Conservation (phyloP, 2,797 vertebrate species). For the Amphiprion clarkii region DNA sequence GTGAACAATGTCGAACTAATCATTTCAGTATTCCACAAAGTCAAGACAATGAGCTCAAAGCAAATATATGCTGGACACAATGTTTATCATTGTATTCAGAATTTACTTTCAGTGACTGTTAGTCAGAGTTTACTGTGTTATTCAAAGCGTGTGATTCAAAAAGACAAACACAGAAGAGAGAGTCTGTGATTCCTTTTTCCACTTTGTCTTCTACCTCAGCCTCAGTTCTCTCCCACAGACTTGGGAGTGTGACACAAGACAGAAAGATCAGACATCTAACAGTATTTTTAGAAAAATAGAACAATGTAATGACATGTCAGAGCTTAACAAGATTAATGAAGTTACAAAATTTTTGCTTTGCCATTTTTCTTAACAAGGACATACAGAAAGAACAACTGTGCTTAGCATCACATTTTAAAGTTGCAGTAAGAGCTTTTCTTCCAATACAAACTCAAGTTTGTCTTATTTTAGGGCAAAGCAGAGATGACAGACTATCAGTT, state of each 20-base stretch:
- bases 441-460: slow-evolving; percentile 20
- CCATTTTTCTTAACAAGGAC: slow-evolving; percentile 42
- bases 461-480: slow-evolving; percentile 32
- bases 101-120: slow-evolving; percentile 35
- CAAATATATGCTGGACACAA: not conserved
- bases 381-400: not conserved
- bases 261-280: slow-evolving; percentile 33
- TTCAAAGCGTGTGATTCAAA: slow-evolving; percentile 42
- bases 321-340: slow-evolving; percentile 57
- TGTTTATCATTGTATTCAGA: not conserved
- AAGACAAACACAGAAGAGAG: slow-evolving; percentile 2
- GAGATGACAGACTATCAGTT: slow-evolving; percentile 25
- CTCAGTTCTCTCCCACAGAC: slow-evolving; percentile 33
- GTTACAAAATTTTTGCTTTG: slow-evolving; percentile 42
- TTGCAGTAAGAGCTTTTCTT: slow-evolving; percentile 17
- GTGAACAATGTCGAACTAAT: slow-evolving; percentile 4
- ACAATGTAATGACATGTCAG: slow-evolving; percentile 49
- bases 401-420: slow-evolving; percentile 25
- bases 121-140: slow-evolving; percentile 36
- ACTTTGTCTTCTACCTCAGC: slow-evolving; percentile 8
- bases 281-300: slow-evolving; percentile 54
- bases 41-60: slow-evolving; percentile 30
- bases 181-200: slow-evolving; percentile 27
- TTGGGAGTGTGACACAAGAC: slow-evolving; percentile 32
- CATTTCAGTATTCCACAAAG: not conserved